Evolutionary conservation across 2,797 vertebrate species (phyloP).

Genomic region (Steatocranus sp.): DNA sequence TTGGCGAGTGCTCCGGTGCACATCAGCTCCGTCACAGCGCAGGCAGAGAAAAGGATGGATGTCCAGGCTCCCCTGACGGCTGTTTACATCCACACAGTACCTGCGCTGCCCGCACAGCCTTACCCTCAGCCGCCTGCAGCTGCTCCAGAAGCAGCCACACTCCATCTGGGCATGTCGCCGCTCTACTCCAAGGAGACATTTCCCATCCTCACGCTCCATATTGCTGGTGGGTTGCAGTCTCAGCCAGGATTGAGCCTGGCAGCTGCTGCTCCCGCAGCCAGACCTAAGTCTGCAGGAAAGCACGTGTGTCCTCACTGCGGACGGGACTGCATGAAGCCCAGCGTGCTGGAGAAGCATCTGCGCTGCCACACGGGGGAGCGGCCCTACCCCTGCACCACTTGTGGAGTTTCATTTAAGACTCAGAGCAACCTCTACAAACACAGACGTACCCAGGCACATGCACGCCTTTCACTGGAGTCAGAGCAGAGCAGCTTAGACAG

Average conservation of each 20-base stretch:
- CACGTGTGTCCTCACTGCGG: slow-evolving; percentile 90
- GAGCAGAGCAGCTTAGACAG: slow-evolving; percentile 74
- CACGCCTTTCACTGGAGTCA: slow-evolving; percentile 80
- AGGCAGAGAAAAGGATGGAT: slow-evolving; percentile 70
- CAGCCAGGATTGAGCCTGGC: slow-evolving; percentile 58
- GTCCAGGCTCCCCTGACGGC: slow-evolving; percentile 74
- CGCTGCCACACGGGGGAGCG: slow-evolving; percentile 95
- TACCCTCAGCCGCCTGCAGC: slow-evolving; percentile 54
- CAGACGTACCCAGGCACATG: slow-evolving; percentile 90
- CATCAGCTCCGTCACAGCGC: slow-evolving; percentile 58
- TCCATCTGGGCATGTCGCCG: slow-evolving; percentile 62
- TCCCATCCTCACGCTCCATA: slow-evolving; percentile 81
- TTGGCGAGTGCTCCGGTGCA: slow-evolving; percentile 65
- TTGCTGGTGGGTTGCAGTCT: slow-evolving; percentile 80
- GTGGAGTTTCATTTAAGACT: slow-evolving; percentile 95
- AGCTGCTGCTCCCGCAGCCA: slow-evolving; percentile 59
- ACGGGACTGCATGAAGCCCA: slow-evolving; percentile 94
- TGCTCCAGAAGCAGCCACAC: slow-evolving; percentile 58
- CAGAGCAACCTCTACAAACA: slow-evolving; percentile 99
- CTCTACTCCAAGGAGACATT: slow-evolving; percentile 74
- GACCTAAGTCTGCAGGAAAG: slow-evolving; percentile 81
- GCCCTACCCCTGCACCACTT: slow-evolving; percentile 89
- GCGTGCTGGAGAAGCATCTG: slow-evolving; percentile 94
- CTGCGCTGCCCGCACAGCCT: slow-evolving; percentile 71
- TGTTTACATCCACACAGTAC: slow-evolving; percentile 83